Evolutionary conservation across 2,888 invertebrate genomes (phyloP).

Genomic region (Dromius quadrimaculatus): DNA sequence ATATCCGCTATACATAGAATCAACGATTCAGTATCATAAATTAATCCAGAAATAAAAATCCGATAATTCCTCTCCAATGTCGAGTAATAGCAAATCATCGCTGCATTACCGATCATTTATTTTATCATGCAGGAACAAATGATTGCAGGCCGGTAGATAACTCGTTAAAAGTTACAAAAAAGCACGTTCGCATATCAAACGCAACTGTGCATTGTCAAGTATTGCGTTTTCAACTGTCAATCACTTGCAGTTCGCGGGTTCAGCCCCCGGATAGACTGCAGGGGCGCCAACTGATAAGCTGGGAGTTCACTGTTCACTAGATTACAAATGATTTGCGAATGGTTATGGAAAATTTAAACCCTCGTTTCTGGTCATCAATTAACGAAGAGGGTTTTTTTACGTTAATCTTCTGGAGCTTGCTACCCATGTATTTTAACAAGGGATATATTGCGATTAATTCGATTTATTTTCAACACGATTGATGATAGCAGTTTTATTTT

Average conservation of each 20-base stretch:
- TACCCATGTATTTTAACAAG: no score
- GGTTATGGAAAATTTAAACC: conserved; percentile 1
- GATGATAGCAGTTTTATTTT: no score
- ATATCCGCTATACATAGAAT: no score
- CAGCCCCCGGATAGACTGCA: neutral
- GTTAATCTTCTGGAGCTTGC: no score
- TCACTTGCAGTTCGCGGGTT: neutral
- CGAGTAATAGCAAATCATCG: no score
- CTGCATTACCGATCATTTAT: conserved; percentile 23
- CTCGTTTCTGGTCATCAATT: neutral
- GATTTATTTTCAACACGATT: no score
- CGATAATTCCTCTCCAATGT: no score
- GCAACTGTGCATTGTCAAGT: conserved; percentile 33
- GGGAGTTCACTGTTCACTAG: neutral
- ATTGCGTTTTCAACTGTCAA: conserved; percentile 17
- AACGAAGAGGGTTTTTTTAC: no score
- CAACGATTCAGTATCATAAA: no score
- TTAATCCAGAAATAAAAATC: no score
- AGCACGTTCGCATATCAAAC: conserved; percentile 9
- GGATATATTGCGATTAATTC: no score
- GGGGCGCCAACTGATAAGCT: neutral
- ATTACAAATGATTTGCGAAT: conserved; percentile 16
- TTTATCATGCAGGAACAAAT: conserved; percentile 22
- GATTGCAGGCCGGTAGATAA: conserved; percentile 16
- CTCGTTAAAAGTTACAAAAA: conserved; percentile 23